Base-by-base conservation (phyloP, 2,888 invertebrate genomes). In the Liposcelis brunnea region DNA sequence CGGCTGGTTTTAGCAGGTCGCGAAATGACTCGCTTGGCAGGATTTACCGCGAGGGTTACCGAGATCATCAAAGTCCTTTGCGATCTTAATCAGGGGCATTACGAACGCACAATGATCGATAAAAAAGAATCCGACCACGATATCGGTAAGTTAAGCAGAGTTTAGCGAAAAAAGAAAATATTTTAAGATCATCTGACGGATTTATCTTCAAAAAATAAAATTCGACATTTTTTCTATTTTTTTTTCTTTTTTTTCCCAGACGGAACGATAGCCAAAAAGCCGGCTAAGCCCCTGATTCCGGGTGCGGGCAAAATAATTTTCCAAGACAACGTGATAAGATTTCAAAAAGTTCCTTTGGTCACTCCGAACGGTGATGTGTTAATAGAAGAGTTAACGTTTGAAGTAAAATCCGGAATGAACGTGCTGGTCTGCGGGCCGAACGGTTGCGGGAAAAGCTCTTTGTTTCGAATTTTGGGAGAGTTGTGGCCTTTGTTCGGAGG, bases 341-440 rank as follows among this genome's bases (percentile, higher is more conserved):
- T 98, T 66, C 86, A 94, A 50, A 70, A 74, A 49, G 97, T 98
- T 16, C 95, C 97, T 2, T 70, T 98, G 45, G 83, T 97, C 18
- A 98, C 98, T 1, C 98, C 98, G 2, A 97, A 95, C 58, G 97
- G 97, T 0, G 97, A 98, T 62, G 71, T 97, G 7, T 75, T 98
- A 34, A 78, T 97, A 32, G 77, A 80, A 55, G 87, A 90, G 55
- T 68, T 97, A 11, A 75, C 74, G 36, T 90, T 98, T 58, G 90
- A 93, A 73, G 93, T 91, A 45, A 78, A 77, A 53, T 91, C 93
- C 0, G 95, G 95, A 34, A 85, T 86, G 68, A 97, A 97, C 67
- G 93, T 97, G 1, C 64, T 97, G n/a, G 91, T 97, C 0, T 95
- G 94, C 61, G 97, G 97, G 0, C 97, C 97, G 2, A 98, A 98